A percentile compares a stretch with the other conserved stretches of the same genome.
Conservation (phyloP, 2,113 vertebrate species). For the Tapirus terrestris region DNA sequence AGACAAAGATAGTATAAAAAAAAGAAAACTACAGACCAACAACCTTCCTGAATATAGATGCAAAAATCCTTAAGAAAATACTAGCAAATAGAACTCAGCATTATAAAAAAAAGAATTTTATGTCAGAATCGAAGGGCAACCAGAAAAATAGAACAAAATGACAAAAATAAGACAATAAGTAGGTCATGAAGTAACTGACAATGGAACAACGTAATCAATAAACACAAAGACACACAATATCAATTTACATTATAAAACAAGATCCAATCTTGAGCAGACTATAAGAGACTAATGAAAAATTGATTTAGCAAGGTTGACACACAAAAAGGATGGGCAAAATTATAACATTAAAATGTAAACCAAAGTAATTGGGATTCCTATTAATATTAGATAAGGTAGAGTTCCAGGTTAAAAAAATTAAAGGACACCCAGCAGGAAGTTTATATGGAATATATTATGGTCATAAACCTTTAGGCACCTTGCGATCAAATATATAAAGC, state of each 20-base stretch:
- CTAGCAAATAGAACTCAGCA: background rate
- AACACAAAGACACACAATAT: background rate
- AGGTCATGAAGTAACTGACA: background rate
- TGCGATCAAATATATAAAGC: background rate
- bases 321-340: background rate
- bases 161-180: background rate
- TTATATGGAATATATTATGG: background rate
- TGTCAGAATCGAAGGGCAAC: background rate
- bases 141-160: background rate
- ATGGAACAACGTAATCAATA: background rate
- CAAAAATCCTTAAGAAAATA: background rate
- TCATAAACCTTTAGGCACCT: background rate
- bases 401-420: background rate
- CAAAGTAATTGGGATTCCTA: background rate
- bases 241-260: background rate
- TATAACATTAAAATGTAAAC: slow-evolving; percentile 22
- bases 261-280: background rate
- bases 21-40: background rate
- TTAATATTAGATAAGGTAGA: background rate
- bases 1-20: background rate
- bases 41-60: background rate
- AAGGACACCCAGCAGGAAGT: background rate
- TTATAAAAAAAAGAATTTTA: background rate
- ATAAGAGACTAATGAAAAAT: background rate
- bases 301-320: background rate